phyloP scores from a whole-genome alignment of 2,797 vertebrate genomes.

The Pelochelys cantorii region DNA sequence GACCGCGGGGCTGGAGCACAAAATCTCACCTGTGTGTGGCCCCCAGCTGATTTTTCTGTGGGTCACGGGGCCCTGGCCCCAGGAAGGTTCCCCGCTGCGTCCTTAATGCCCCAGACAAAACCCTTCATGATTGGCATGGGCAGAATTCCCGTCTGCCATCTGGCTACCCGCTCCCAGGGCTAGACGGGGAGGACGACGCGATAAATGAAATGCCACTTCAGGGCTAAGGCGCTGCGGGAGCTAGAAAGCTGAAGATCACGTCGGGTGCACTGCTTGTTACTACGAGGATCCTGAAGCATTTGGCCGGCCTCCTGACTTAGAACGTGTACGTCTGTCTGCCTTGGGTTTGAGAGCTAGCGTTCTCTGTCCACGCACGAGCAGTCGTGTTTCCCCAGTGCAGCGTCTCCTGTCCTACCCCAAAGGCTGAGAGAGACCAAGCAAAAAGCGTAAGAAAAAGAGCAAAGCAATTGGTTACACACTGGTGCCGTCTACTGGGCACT shows the following conservation, averaged over 20 bases:
- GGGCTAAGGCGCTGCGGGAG: neutral
- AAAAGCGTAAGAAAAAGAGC: neutral
- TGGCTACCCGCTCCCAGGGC: neutral
- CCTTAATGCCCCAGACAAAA: neutral
- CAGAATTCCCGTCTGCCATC: neutral
- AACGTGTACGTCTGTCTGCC: neutral
- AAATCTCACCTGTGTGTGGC: too few relatives aligned
- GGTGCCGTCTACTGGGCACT: neutral
- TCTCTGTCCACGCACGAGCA: neutral
- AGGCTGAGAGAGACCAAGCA: neutral
- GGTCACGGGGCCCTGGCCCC: neutral
- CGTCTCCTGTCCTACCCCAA: neutral
- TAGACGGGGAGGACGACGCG: too few relatives aligned
- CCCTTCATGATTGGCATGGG: neutral
- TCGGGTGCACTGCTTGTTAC: neutral
- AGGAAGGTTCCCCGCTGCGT: too few relatives aligned
- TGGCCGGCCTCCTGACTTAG: neutral
- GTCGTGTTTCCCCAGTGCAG: neutral
- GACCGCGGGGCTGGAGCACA: too few relatives aligned
- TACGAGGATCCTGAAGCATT: neutral
- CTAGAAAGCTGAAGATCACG: neutral
- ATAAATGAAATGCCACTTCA: neutral
- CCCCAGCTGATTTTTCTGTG: too few relatives aligned
- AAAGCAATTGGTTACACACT: neutral
- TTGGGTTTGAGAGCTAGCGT: neutral